These are phyloP conservation scores for Asteroscopus sphinx DNA, from an alignment of 2,888 invertebrate genomes.

Conservation along the genomic window DNA sequence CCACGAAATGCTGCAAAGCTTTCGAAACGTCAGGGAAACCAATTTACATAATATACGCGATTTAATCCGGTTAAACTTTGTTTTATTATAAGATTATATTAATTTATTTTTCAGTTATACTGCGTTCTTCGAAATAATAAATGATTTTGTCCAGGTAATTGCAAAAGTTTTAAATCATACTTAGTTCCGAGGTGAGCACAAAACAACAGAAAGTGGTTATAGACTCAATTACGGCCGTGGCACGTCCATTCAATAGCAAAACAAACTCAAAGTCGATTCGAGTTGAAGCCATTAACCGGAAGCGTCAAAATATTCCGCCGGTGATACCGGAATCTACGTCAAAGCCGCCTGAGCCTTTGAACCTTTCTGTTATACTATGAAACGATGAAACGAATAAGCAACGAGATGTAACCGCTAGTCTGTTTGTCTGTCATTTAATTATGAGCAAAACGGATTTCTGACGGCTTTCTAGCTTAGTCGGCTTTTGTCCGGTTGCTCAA, in stretches of 20 bases:
- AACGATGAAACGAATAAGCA: conserved; percentile 42
- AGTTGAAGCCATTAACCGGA: conserved; percentile 33
- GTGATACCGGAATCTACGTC: conserved; percentile 34
- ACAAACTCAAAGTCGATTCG: conserved; percentile 53
- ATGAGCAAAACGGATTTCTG: conserved; percentile 26
- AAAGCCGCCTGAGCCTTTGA: conserved; percentile 49
- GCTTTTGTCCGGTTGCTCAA: conserved; percentile 17
- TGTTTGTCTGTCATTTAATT: conserved; percentile 24
- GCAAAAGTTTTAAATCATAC: conserved; percentile 40
- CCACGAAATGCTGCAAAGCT: too few species aligned
- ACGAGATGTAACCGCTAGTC: conserved; percentile 27
- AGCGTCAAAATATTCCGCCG: conserved; percentile 45
- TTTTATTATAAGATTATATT: too few species aligned
- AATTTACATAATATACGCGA: too few species aligned
- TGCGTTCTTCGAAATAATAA: conserved; percentile 4
- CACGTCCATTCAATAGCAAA: conserved; percentile 35
- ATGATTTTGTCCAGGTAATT: conserved; percentile 36
- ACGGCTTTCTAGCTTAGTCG: conserved; percentile 16
- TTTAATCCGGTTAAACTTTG: too few species aligned
- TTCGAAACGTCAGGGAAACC: too few species aligned
- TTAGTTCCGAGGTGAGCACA: conserved; percentile 14
- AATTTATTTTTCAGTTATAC: not conserved
- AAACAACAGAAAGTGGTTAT: conserved; percentile 37
- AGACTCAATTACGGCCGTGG: conserved; percentile 35
- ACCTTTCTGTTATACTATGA: conserved; percentile 39